Evolutionary conservation across 2,797 vertebrate genomes (phyloP), one percentile per base, ranked within the genome.

Genomic region (Mus caroli): DNA sequence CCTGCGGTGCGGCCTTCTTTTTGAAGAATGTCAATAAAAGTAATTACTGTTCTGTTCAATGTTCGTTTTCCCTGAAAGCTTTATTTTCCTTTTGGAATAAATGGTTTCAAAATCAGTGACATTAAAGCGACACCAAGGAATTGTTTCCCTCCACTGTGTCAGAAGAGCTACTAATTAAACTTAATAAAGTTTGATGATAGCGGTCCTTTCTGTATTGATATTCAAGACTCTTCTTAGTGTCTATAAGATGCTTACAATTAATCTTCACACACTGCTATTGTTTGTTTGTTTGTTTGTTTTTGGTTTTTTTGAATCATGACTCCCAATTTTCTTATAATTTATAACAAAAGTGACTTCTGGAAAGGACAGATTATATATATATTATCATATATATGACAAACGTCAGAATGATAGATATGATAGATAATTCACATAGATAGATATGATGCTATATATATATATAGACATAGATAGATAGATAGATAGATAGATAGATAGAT

Each of bases 1-100:
- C 19, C 26, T 92, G 31, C 9, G 54, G 37, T 50, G 11, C 0
- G 52, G 20, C 88, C 43, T 17, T 95, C 73, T 94, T 97, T 95
- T 91, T 88, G 86, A 96, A 50, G 79, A 94, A 93, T n/a, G 50
- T 91, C 69, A 90, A 92, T 69, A 91, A 90, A 94, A 96, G 14
- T 86, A 91, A 80, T 96, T 94, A 13, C 15, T 34, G 96, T 97
- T 58, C 54, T 87, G 77, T 92, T 95, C 79, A 96, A 46, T 95
- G 86, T 94, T 17, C 12, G 37, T 93, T 87, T 78, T 6, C 24
- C 50, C 17, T 67, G 31, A 91, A 96, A 79, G 28, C 20, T 62
- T 96, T 92, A 56, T 92, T 96, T 92, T 46, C 28, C n/a, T 88
- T 95, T 95, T 46, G 40, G 40, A 79, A n/a, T 26, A 80, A 95